phyloP scores from a whole-genome alignment of 2,888 invertebrate genomes.

The Mythimna ferrago region DNA sequence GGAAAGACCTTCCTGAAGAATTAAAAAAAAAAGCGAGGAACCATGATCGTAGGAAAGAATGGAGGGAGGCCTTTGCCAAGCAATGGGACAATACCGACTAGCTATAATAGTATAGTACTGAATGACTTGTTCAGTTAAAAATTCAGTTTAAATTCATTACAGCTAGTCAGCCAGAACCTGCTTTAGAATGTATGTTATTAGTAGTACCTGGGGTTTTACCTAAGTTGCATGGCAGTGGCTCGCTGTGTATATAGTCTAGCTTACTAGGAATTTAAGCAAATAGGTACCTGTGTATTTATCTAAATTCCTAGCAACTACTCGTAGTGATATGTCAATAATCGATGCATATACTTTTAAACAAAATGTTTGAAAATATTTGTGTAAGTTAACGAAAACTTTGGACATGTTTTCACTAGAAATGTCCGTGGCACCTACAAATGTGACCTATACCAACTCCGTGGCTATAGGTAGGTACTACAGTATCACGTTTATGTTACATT shows the following conservation, averaged over 20 bases:
- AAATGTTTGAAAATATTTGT: constrained; percentile 12
- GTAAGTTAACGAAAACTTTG: neutral
- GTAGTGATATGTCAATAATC: constrained; percentile 1
- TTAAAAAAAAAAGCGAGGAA: too few relatives aligned
- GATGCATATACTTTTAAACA: neutral
- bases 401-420: neutral
- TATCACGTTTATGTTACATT: too few relatives aligned
- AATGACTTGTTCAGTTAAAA: neutral
- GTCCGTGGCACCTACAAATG: neutral
- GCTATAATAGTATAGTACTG: neutral
- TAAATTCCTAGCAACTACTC: neutral
- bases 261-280: constrained; percentile 7
- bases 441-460: too few relatives aligned
- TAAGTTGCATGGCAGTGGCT: neutral
- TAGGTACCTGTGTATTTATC: neutral
- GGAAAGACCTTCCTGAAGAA: too few relatives aligned
- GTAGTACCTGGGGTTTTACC: constrained; percentile 9
- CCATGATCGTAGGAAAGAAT: too few relatives aligned
- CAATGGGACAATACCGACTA: too few relatives aligned
- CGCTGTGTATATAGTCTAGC: constrained; percentile 1
- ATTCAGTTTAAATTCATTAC: neutral
- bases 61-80: too few relatives aligned
- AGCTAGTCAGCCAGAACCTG: neutral
- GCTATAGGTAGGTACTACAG: too few relatives aligned
- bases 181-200: neutral